Evolutionary conservation across 2,888 invertebrate species (phyloP), one percentile per base, ranked within the genome.

Genomic region (Opisthograptis luteolata): DNA sequence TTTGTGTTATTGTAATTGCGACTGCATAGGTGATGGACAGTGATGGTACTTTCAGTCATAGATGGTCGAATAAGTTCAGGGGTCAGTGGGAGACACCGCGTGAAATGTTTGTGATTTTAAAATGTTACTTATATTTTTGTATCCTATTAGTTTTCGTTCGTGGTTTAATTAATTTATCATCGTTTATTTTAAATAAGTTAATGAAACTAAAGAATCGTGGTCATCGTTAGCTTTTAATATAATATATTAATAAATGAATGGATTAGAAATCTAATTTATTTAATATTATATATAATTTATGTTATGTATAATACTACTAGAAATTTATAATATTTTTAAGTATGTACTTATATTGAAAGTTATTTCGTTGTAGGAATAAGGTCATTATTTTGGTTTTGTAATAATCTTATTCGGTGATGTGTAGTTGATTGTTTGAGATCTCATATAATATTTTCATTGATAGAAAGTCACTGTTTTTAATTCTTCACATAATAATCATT

Each of bases 51-150:
- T 22, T 2, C 7, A 22, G 7, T 24, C 14, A 30, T 40, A 13
- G 9, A 8, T 36, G 30, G 19, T 36, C 30, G 41, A 41, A 13
- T 35, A 30, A 41, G 9, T 41, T 40, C 9, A 7, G 4, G 10
- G 24, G 10, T 42, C 31, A 44, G 19, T 39, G 17, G 35, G 31
- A 49, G 8, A 30, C 30, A 35, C 19, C 17, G 30, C 41, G 37
- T n/a, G 22, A 44, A 34, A 48, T 45, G 49, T 58, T 60, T 56
- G 62, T 60, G 56, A 62, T 62, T 60, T 49, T 37, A 46, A 49
- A 43, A 48, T 14, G 48, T 53, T 55, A 57, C 30, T 49, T 57
- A 55, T 46, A 44, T 31, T 46, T 45, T 42, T 41, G 30, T 50
- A 43, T 56, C 54, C 54, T 60, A 56, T 44, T 58, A 58, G 52